Percentiles rank a stretch among this genome's conserved stretches.
Conservation (phyloP, 1,140 invertebrate genomes). For the Plodia interpunctella region DNA sequence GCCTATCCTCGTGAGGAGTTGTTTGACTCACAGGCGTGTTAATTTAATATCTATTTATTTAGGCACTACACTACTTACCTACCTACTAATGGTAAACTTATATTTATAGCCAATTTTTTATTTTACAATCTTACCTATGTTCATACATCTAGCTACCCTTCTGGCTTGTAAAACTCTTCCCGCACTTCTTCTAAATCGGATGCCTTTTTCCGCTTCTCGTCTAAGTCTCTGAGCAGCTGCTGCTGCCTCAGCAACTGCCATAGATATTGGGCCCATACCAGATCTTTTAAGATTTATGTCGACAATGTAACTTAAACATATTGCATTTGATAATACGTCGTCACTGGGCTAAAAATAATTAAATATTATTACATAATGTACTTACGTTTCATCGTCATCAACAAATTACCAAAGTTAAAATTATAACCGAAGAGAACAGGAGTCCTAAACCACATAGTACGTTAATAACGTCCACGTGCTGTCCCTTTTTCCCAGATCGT, state of each 20-base stretch:
- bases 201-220: conserved; percentile 65
- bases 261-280: conserved; percentile 59
- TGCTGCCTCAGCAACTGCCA: conserved; percentile 64
- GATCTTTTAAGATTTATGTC: conserved; percentile 67
- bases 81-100: no score
- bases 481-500: no score
- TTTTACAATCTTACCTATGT: conserved; percentile 47
- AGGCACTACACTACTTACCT: no score
- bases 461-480: no score
- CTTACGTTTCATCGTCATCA: no score
- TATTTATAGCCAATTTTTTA: no score
- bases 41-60: no score
- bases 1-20: no score
- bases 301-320: conserved; percentile 61
- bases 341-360: conserved; percentile 56
- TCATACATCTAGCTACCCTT: conserved; percentile 67
- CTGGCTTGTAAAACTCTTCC: conserved; percentile 61
- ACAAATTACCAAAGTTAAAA: no score
- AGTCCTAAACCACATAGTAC: no score
- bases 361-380: conserved; percentile 10
- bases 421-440: no score
- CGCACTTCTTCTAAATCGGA: conserved; percentile 66
- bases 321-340: conserved; percentile 56
- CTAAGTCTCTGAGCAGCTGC: conserved; percentile 60
- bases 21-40: no score